These are phyloP conservation scores for Spheniscus humboldti DNA, from an alignment of 2,797 vertebrate genomes.

Conservation along the genomic window DNA sequence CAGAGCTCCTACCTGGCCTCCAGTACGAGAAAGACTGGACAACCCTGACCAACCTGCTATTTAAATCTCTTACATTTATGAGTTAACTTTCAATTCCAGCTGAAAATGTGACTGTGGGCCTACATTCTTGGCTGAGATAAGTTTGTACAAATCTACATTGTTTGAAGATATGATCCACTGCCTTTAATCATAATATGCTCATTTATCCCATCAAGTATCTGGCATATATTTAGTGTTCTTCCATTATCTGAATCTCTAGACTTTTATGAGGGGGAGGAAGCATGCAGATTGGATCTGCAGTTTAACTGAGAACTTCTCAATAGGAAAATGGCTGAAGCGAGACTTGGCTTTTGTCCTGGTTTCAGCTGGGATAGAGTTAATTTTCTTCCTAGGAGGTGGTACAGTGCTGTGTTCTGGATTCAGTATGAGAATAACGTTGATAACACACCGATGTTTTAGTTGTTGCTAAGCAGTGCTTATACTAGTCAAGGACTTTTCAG, in stretches of 20 bases:
- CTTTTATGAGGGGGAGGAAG: not conserved
- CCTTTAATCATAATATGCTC: not conserved
- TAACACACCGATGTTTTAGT: no score
- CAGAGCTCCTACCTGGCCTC: not conserved
- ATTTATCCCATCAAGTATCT: not conserved
- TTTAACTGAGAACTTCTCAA: not conserved
- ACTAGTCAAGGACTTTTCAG: no score
- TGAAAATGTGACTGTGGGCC: not conserved
- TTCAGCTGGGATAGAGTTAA: no score
- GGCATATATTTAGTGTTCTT: not conserved
- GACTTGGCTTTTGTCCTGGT: not conserved
- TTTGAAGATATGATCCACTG: not conserved
- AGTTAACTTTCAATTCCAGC: not conserved
- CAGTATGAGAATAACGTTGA: no score
- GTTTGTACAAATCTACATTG: not conserved
- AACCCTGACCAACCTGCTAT: not conserved
- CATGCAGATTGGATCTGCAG: not conserved
- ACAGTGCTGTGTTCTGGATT: no score
- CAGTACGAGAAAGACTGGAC: not conserved
- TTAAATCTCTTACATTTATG: not conserved
- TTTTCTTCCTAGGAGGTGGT: no score
- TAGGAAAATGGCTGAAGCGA: not conserved
- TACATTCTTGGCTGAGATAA: not conserved
- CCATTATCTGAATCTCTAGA: not conserved
- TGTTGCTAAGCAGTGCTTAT: no score